phyloP scores from a whole-genome alignment of 92 coral and sea anemone species.

The Anthopleura xanthogrammica region DNA sequence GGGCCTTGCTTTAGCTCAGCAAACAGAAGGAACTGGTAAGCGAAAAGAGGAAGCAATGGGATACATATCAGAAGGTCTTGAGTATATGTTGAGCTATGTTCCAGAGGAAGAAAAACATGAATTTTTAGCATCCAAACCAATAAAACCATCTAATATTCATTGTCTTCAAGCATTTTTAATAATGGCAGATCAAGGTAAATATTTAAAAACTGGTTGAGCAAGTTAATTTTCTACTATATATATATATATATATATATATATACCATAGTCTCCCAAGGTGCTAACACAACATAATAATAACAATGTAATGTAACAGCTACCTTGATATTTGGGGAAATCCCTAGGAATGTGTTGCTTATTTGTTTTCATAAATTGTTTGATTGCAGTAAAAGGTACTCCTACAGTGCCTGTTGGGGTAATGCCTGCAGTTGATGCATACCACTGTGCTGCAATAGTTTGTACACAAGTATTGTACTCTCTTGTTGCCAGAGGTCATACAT shows the following conservation, averaged over 20 bases:
- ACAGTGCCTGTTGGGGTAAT: conserved; percentile 50
- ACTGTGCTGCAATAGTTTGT: conserved; percentile 46
- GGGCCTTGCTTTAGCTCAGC: conserved; percentile 79
- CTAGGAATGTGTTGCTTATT: too few relatives aligned
- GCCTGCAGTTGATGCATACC: conserved; percentile 51
- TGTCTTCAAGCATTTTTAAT: conserved; percentile 69
- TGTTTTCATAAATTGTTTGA: background rate
- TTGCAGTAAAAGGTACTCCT: conserved; percentile 12
- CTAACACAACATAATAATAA: background rate
- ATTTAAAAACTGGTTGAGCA: too few relatives aligned
- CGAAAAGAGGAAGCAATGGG: conserved; percentile 70
- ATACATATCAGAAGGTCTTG: conserved; percentile 84
- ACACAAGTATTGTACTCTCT: conserved; percentile 50
- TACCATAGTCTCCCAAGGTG: too few relatives aligned
- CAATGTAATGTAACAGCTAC: background rate
- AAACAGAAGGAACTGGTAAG: conserved; percentile 51
- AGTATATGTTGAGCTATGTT: conserved; percentile 54
- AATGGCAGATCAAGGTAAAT: conserved; percentile 59
- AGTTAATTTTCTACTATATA: too few relatives aligned
- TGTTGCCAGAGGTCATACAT: conserved; percentile 85
- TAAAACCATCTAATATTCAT: conserved; percentile 64
- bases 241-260: too few relatives aligned
- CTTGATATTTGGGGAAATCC: too few relatives aligned
- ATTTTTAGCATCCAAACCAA: conserved; percentile 49
- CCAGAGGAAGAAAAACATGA: conserved; percentile 43